phyloP scores from a whole-genome alignment of 2,113 vertebrate species.

The Daboia siamensis region DNA sequence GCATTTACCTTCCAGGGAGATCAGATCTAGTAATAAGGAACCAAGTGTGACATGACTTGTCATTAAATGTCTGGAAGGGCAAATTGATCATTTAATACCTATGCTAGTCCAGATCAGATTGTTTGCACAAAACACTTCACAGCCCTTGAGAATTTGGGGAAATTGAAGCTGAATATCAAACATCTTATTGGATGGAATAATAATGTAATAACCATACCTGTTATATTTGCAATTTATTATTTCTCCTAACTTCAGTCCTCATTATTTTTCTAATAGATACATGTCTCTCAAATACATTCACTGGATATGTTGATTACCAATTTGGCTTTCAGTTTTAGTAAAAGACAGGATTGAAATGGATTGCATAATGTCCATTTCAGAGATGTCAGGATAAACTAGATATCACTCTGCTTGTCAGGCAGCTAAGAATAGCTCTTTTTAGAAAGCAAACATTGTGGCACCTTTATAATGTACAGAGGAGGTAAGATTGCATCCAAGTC shows the following conservation, averaged over 20 bases:
- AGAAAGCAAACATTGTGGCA: background rate
- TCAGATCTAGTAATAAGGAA: background rate
- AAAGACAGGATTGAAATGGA: constrained; percentile 20
- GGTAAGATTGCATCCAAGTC: background rate
- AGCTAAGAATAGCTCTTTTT: background rate
- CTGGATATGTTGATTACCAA: background rate
- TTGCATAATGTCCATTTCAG: background rate
- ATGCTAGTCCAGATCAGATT: constrained; percentile 6
- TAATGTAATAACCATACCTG: background rate
- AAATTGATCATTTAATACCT: background rate
- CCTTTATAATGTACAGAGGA: background rate
- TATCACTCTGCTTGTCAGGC: background rate
- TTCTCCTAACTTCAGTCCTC: background rate
- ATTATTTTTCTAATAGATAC: background rate
- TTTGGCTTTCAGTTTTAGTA: background rate
- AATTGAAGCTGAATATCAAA: background rate
- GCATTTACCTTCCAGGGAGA: background rate
- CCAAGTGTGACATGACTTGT: background rate
- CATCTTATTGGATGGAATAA: fast-evolving
- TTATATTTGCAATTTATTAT: background rate
- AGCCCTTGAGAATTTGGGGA: background rate
- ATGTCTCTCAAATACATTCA: background rate
- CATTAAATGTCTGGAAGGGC: background rate
- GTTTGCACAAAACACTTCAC: background rate
- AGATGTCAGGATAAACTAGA: constrained; percentile 26